Conservation (phyloP, 2,797 vertebrate genomes). For the Sphenodon punctatus region DNA sequence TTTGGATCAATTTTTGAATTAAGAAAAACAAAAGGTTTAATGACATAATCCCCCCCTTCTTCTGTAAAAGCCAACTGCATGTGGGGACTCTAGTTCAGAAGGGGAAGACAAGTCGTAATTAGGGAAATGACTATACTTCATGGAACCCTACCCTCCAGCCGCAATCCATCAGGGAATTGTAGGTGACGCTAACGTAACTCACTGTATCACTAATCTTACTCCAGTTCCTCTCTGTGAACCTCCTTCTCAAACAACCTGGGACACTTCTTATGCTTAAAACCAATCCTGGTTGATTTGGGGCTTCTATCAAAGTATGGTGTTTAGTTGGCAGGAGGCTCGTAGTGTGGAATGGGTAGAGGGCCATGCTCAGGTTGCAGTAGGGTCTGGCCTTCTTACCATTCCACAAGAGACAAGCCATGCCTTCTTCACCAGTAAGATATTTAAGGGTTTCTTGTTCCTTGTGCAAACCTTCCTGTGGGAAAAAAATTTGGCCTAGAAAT, state of each 20-base stretch:
- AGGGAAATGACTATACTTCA: not conserved
- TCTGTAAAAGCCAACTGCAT: not conserved
- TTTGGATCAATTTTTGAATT: not conserved
- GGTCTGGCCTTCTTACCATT: not conserved
- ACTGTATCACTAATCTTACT: too few species aligned
- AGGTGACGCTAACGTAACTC: too few species aligned
- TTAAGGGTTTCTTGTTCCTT: not conserved
- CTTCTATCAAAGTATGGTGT: too few species aligned
- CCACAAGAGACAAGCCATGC: not conserved
- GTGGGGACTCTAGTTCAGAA: not conserved
- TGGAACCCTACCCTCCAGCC: not conserved
- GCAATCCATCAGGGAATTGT: too few species aligned
- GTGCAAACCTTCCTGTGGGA: not conserved
- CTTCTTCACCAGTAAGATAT: not conserved
- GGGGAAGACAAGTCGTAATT: not conserved
- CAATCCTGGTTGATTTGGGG: too few species aligned
- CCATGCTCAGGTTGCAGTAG: too few species aligned
- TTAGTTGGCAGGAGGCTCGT: too few species aligned
- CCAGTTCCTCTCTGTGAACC: too few species aligned
- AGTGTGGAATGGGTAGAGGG: too few species aligned
- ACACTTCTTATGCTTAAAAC: too few species aligned
- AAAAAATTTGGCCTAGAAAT: slow-evolving; percentile 1
- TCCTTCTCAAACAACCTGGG: too few species aligned
- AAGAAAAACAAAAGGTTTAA: not conserved
- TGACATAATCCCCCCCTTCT: not conserved